Conservation (phyloP, 1,140 invertebrate genomes). For the Ylistrum balloti region DNA sequence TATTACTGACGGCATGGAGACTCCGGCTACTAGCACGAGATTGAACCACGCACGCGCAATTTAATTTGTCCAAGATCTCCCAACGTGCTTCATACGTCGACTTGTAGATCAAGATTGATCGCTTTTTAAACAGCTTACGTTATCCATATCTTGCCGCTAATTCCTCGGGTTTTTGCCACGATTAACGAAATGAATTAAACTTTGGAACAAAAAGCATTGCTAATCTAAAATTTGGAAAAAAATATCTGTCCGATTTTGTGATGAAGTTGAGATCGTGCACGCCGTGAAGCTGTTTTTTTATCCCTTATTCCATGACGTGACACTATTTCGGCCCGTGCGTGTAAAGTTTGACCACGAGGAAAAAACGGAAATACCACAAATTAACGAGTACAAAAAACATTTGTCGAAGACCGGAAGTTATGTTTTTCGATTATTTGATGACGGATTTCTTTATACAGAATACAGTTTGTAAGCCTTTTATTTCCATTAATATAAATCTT, state of each 20-base stretch:
- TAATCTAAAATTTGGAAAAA: neutral
- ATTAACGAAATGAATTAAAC: neutral
- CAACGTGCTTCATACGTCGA: constrained; percentile 12
- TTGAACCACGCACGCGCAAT: constrained; percentile 20
- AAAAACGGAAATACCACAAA: neutral
- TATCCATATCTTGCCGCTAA: neutral
- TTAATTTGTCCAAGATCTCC: constrained; percentile 32
- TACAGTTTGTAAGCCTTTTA: no score
- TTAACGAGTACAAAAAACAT: neutral
- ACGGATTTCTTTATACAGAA: no score
- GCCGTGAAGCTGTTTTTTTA: neutral
- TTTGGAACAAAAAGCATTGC: neutral
- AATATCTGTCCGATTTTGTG: neutral
- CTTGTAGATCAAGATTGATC: neutral
- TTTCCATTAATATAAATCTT: no score
- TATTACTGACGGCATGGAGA: constrained; percentile 37
- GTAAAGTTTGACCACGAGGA: neutral
- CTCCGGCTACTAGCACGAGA: neutral
- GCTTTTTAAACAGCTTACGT: constrained; percentile 28
- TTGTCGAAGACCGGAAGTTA: neutral
- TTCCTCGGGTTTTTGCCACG: constrained; percentile 11
- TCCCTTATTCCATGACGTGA: neutral
- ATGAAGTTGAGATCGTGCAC: neutral
- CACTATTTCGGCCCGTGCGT: neutral
- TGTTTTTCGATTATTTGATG: neutral